Evolutionary conservation across 2,797 vertebrate genomes (phyloP), one percentile per base, ranked within the genome.

Genomic region (Chromis chromis): DNA sequence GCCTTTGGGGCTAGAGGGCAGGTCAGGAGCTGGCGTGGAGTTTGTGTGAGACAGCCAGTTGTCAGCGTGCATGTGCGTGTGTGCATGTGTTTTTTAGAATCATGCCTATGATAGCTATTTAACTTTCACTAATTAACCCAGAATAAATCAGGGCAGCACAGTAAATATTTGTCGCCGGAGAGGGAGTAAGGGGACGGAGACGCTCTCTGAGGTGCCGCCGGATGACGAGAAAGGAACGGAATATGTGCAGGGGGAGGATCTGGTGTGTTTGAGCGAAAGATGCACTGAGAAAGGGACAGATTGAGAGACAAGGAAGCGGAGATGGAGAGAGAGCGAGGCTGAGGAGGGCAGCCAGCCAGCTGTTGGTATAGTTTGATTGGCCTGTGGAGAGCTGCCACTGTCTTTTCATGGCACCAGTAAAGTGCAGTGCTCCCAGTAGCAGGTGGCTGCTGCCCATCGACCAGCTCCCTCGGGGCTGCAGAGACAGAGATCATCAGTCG

Each of bases 301-400:
- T 60, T 68, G 89, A 86, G 78, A 57, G 82, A 81, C 70, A 52
- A 31, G 52, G 85, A 68, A 65, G 65, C 75, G 40, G 65, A 72
- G 76, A 71, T 54, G 54, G 44, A 46, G 66, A 86, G 69, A 78
- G 71, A 82, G 80, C 55, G 13, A 68, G 84, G 92, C 89, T 84
- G 84, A 70, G 79, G 76, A 83, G 82, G 91, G 90, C 94, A 94
- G 92, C 86, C 90, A 86, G 93, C 95, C 96, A 96, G 95, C 95
- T 97, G 96, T 88, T 95, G 78, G 87, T 89, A 87, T 76, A 87
- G 74, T 90, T 93, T 92, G 93, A 94, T 93, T 94, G 92, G 92
- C 87, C 94, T 89, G 88, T 77, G 69, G 94, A 94, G 94, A 95
- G 70, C 73, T 80, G 87, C 86, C 90, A 90, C 89, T 91, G 89